These are phyloP conservation scores for Natator depressus DNA, from an alignment of 2,113 vertebrate genomes.

Conservation along the genomic window DNA sequence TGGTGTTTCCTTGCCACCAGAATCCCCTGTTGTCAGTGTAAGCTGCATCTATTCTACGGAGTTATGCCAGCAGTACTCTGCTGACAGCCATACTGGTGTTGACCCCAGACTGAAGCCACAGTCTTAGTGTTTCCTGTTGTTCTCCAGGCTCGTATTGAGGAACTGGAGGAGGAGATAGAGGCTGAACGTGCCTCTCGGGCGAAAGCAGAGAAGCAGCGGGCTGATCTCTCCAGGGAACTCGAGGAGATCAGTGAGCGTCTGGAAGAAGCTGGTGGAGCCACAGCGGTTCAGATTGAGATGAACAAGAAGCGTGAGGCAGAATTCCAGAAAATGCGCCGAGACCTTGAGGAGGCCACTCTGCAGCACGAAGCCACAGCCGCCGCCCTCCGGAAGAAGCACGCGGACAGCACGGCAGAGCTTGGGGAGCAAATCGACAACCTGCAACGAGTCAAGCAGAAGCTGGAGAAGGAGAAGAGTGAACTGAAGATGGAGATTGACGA, in stretches of 20 bases:
- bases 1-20: too few species aligned
- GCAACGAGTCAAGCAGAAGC: slow-evolving; percentile 82
- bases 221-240: slow-evolving; percentile 74
- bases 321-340: slow-evolving; percentile 86
- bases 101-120: too few species aligned
- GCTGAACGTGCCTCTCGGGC: slow-evolving; percentile 74
- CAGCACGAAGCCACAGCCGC: slow-evolving; percentile 85
- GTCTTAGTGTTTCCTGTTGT: not conserved
- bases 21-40: too few species aligned
- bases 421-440: slow-evolving; percentile 78
- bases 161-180: slow-evolving; percentile 81
- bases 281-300: slow-evolving; percentile 86
- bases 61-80: too few species aligned
- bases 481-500: slow-evolving; percentile 86
- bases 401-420: slow-evolving; percentile 84
- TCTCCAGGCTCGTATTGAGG: slow-evolving; percentile 76
- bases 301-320: slow-evolving; percentile 90
- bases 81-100: too few species aligned
- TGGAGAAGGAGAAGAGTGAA: slow-evolving; percentile 76
- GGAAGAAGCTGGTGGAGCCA: slow-evolving; percentile 88
- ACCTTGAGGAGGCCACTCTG: slow-evolving; percentile 87
- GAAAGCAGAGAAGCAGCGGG: slow-evolving; percentile 76
- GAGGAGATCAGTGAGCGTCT: slow-evolving; percentile 89
- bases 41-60: too few species aligned
- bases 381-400: slow-evolving; percentile 87